Conservation (phyloP, 2,888 invertebrate genomes). For the Sclerodermus sp. region DNA sequence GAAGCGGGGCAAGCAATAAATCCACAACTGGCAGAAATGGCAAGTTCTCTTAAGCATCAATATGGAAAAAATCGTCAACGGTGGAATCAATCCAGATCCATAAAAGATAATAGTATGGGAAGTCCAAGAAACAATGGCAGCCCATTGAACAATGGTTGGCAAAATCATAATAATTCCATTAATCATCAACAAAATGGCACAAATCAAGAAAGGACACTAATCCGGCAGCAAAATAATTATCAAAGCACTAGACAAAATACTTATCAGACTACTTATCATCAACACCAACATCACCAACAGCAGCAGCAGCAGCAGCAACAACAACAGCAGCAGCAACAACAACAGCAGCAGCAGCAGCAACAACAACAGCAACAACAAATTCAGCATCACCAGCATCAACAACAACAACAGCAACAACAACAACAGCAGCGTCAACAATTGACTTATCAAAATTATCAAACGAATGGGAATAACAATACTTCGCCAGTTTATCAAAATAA, state of each 20-base stretch:
- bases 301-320: slow-evolving; percentile 39
- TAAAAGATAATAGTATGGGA: slow-evolving; percentile 50
- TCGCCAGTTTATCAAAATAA: not conserved
- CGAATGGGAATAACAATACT: slow-evolving; percentile 48
- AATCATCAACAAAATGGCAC: slow-evolving; percentile 33
- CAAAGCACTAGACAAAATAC: slow-evolving; percentile 54
- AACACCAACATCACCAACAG: slow-evolving; percentile 51
- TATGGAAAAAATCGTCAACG: slow-evolving; percentile 55
- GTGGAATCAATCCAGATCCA: slow-evolving; percentile 54
- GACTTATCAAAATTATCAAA: slow-evolving; percentile 37
- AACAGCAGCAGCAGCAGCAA: slow-evolving; percentile 41
- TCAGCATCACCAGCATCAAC: slow-evolving; percentile 54
- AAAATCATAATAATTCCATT: slow-evolving; percentile 53
- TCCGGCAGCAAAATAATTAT: slow-evolving; percentile 65
- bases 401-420: slow-evolving; percentile 49
- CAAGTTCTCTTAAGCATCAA: slow-evolving; percentile 61
- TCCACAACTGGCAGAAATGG: slow-evolving; percentile 76
- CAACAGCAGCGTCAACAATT: slow-evolving; percentile 31
- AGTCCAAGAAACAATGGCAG: slow-evolving; percentile 58
- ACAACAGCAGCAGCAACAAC: slow-evolving; percentile 45
- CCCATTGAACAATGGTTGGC: slow-evolving; percentile 64
- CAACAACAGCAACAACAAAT: slow-evolving; percentile 54
- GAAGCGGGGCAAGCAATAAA: slow-evolving; percentile 91
- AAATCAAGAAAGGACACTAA: slow-evolving; percentile 48
- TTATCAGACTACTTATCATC: slow-evolving; percentile 42